Evolutionary conservation across 2,113 vertebrate species (phyloP), one percentile per base, ranked within the genome.

Genomic region (Pimephales promelas): DNA sequence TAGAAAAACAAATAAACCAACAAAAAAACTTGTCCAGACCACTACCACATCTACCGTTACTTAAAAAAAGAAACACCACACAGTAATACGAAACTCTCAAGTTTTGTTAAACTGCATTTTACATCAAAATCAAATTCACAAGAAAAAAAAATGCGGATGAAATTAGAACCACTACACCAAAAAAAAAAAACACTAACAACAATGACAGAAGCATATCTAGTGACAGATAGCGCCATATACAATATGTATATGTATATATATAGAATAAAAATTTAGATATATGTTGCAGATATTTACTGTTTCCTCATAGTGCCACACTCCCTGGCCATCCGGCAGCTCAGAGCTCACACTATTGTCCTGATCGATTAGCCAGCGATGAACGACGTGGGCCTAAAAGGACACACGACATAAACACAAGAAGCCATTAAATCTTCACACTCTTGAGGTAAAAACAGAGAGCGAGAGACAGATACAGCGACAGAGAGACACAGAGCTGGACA

Each of bases 321-420:
- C 94, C 92, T 93, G 94, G 92, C 93, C 93, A 94, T 95, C 94
- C 92, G 90, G 93, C 92, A 93, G 92, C 92, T 95, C 94, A 94
- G 94, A 94, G 94, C 93, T 94, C 93, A 94, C 93, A 95, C 93
- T 95, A 95, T 91, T 93, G 92, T 95, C 94, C 94, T 95, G 94
- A 94, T 95, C 94, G 94, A 93, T 94, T 93, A 94, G 94, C 94
- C 94, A 95, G 93, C 94, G 94, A 90, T 95, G 94, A 92, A 94
- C 94, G 78, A 93, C 94, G 88, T 95, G 93, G 91, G 94, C 94
- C 94, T 95, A 94, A 93, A 94, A 91, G 93, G 91, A 94, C 94
- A 94, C 91, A 95, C 91, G 92, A 94, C 93, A 94, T 94, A 93
- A 93, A 94, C 90, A 95, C 91, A 94, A 92, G 94, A 93, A 93